Conservation (phyloP, 2,888 invertebrate genomes). For the Drosophila birchii region DNA sequence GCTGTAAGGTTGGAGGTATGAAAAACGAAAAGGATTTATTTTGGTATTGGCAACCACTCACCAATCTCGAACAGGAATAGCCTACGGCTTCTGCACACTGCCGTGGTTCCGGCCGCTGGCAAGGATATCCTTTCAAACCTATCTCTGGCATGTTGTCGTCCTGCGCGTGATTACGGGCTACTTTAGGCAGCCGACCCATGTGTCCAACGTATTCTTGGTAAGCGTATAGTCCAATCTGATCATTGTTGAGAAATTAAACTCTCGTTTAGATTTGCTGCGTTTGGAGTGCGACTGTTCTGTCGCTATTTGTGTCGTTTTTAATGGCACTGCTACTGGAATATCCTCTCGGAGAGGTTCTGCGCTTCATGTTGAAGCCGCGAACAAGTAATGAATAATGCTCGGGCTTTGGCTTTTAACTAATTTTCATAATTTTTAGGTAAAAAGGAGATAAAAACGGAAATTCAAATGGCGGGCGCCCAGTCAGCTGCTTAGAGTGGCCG, state of each 20-base stretch:
- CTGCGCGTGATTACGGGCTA: slow-evolving; percentile 62
- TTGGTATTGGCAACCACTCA: background rate
- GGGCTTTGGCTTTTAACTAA: background rate
- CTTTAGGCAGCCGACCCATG: slow-evolving; percentile 73
- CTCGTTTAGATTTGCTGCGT: slow-evolving; percentile 55
- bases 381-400: slow-evolving; percentile 23
- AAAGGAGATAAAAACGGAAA: slow-evolving; percentile 9
- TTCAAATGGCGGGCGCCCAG: slow-evolving; percentile 27
- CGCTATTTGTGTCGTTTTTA: slow-evolving; percentile 69
- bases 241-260: background rate
- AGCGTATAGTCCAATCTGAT: slow-evolving; percentile 20
- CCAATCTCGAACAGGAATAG: slow-evolving; percentile 62
- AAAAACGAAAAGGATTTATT: background rate
- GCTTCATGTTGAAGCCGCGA: slow-evolving; percentile 23
- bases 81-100: slow-evolving; percentile 66
- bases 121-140: slow-evolving; percentile 81
- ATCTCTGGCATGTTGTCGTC: slow-evolving; percentile 78
- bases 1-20: slow-evolving; percentile 82
- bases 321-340: slow-evolving; percentile 73
- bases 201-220: slow-evolving; percentile 72
- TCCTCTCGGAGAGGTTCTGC: slow-evolving; percentile 67
- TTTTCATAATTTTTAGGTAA: background rate
- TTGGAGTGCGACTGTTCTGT: slow-evolving; percentile 59
- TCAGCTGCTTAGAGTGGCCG: slow-evolving; percentile 31
- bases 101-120: slow-evolving; percentile 74